Evolutionary conservation across 2,113 vertebrate species (phyloP), one percentile per base, ranked within the genome.

Genomic region (Numenius arquata): DNA sequence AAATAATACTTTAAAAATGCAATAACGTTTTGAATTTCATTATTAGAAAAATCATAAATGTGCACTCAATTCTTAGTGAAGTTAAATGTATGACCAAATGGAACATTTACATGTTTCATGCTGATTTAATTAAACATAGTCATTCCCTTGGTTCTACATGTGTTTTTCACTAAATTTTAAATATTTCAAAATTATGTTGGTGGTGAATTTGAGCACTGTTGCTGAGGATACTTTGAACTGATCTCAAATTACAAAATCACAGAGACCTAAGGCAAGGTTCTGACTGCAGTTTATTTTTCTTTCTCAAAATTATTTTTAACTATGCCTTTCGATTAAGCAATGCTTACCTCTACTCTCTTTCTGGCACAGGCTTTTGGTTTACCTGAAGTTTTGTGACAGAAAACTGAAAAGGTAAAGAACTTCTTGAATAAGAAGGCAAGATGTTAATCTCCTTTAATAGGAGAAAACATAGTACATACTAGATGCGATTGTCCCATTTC

Each of bases 11-110:
- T 97, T 81, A 91, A 94, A 97, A 97, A 96, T 82, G 86, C 59
- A 97, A 87, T 95, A 97, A 90, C 55, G 87, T 93, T 92, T 94
- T 94, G 67, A 95, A 91, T 96, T 97, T 95, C 72, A 77, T 96
- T 95, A 94, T 97, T 96, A 95, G 90, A 90, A 97, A 97, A 96
- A 97, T 91, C 93, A 52, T 85, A 97, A 97, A 76, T 87, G 59
- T 95, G 74, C 63, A 77, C 96, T 97, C 97, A 95, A 97, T 96
- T 97, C 77, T 95, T 93, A 83, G 73, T 93, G 95, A 95, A 93
- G 27, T 6, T 85, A 92, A 97, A 93, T 66, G 47, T 40, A 26
- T 90, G 80, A 92, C 38, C 68, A 96, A 96, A 94, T 78, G 65
- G 85, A 95, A 96, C 91, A 90, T 94, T 97, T 97, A 82, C 70